Evolutionary conservation across 2,113 vertebrate species (phyloP), one percentile per base, ranked within the genome.

Genomic region (Stictonetta naevosa): DNA sequence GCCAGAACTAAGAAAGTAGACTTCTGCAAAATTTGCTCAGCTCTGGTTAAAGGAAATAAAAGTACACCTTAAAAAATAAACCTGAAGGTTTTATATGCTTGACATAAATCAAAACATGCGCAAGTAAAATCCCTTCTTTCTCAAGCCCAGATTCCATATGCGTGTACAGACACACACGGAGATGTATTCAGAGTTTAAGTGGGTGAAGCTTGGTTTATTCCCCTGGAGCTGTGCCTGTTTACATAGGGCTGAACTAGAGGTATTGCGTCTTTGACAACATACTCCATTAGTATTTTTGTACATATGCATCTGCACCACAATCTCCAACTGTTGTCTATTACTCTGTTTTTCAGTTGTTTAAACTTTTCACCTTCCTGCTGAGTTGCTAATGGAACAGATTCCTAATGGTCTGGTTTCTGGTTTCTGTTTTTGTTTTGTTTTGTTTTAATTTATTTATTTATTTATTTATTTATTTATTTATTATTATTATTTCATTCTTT

Each of bases 341-440:
- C 79, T 83, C 80, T 95, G 92, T 84, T 97, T 97, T 97, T 94
- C 78, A 93, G 94, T 96, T 91, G 55, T 77, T 98, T 97, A 97
- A 97, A 97, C 94, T 97, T 97, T 97, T 97, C 92, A 96, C 91
- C 90, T 94, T 97, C 91, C 94, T 94, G 93, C 86, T 95, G 92
- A 92, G 88, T 67, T 95, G 92, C 92, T 80, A 96, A 92, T 95
- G 93, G 95, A 97, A 96, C 58, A 84, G 78, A 95, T 93, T 96
- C 85, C 81, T 93, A 94, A 93, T 64, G 60, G 29, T 94, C 93
- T 92, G 84, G 66, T 93, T 94, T 97, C 81, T 92, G 83, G 72
- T 72, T 90, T 93, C 72, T 86, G 36, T 36, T 64, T 56, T n/a
- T 60, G n/a, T n/a, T n/a, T n/a, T n/a, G n/a, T n/a, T n/a, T n/a